Evolutionary conservation across 2,888 invertebrate genomes (phyloP).

Genomic region (Polylopha cassiicola): DNA sequence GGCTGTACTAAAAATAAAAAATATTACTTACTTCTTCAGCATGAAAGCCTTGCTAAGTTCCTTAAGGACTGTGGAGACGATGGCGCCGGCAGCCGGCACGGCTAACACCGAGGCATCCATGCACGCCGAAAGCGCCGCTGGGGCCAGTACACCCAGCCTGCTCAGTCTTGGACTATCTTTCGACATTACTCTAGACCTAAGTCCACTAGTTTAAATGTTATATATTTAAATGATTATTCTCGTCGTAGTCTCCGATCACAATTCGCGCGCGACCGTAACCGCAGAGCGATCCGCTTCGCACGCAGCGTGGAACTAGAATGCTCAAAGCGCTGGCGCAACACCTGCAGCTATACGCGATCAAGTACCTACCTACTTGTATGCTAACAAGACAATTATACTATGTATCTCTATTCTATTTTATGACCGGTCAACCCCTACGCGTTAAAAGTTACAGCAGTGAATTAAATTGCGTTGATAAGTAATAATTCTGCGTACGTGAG

Average conservation of each 20-base stretch:
- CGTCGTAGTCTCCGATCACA: not conserved
- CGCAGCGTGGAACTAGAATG: constrained; percentile 55
- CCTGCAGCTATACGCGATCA: constrained; percentile 23
- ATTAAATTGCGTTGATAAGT: too few species aligned
- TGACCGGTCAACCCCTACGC: too few species aligned
- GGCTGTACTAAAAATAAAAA: not conserved
- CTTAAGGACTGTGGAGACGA: constrained; percentile 67
- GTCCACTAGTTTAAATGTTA: constrained; percentile 11
- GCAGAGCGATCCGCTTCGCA: constrained; percentile 70
- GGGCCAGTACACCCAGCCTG: constrained; percentile 65
- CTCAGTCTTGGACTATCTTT: constrained; percentile 52
- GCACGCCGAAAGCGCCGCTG: constrained; percentile 65
- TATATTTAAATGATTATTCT: not conserved
- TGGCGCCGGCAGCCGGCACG: constrained; percentile 68
- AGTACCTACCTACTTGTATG: constrained; percentile 22
- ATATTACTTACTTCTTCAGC: constrained; percentile 64
- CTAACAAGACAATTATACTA: constrained; percentile 21
- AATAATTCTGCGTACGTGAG: too few species aligned
- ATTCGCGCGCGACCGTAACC: constrained; percentile 60
- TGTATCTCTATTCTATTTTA: too few species aligned
- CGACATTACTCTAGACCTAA: constrained; percentile 45
- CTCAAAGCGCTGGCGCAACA: constrained; percentile 27
- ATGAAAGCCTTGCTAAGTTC: constrained; percentile 72
- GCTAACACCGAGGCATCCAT: constrained; percentile 70
- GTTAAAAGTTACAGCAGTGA: too few species aligned